Conservation (phyloP, 2,113 vertebrate species). For the Picathartes gymnocephalus region DNA sequence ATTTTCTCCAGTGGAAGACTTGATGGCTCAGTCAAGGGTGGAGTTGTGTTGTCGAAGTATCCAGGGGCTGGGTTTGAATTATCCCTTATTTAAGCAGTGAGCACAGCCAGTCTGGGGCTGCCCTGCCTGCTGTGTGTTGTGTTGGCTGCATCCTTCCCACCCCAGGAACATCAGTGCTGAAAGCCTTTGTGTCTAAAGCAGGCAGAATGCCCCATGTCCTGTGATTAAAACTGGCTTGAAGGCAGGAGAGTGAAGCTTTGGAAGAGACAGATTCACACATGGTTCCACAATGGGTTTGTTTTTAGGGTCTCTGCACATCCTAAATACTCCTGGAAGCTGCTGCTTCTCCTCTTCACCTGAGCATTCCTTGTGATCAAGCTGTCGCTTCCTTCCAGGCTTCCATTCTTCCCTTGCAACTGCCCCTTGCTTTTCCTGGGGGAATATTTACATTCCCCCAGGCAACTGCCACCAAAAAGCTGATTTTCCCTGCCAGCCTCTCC, state of each 20-base stretch:
- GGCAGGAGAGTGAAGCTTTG: background rate
- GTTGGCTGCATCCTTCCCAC: background rate
- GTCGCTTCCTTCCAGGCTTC: background rate
- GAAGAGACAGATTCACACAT: background rate
- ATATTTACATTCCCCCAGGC: background rate
- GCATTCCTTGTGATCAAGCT: background rate
- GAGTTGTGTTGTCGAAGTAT: background rate
- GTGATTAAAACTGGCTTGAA: background rate
- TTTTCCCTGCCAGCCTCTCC: constrained; percentile 11
- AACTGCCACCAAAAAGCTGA: background rate
- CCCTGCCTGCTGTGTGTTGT: background rate
- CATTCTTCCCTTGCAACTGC: background rate
- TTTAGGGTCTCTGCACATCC: background rate
- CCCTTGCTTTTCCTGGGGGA: background rate
- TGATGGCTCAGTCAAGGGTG: background rate
- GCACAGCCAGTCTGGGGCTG: background rate
- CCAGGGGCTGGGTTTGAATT: background rate
- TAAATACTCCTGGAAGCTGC: background rate
- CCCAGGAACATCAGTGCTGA: background rate
- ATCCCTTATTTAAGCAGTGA: background rate
- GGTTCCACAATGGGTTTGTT: background rate
- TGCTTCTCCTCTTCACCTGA: background rate
- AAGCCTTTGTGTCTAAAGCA: background rate
- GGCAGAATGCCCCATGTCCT: background rate
- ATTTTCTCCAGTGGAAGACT: background rate